A percentile compares a stretch with the other conserved stretches of the same genome.
These are phyloP conservation scores for Tapirus indicus DNA, from an alignment of 2,797 vertebrate species.

Conservation along the genomic window DNA sequence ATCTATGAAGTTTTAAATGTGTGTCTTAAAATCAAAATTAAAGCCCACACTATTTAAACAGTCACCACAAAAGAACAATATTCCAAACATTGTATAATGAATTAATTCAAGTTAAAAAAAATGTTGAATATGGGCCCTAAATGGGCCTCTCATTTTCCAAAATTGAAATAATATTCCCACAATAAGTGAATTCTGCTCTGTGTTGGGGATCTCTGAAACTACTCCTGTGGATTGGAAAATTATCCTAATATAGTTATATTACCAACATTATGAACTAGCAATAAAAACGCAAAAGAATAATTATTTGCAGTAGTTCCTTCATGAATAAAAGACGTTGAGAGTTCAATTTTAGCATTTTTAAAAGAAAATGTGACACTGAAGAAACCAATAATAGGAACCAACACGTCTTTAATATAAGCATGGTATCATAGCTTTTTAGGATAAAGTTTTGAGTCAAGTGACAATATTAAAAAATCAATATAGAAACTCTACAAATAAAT, in stretches of 20 bases:
- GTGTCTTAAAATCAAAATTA: not conserved
- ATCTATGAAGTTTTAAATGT: not conserved
- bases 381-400: not conserved
- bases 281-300: not conserved
- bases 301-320: not conserved
- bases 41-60: constrained; percentile 33
- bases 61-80: not conserved
- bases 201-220: not conserved
- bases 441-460: constrained; percentile 19
- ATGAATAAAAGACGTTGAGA: not conserved
- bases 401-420: not conserved
- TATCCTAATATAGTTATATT: not conserved
- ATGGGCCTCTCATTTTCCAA: not conserved
- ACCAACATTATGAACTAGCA: constrained; percentile 4
- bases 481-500: not conserved
- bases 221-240: not conserved
- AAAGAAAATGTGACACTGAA: not conserved
- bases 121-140: not conserved
- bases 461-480: not conserved
- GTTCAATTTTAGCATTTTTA: not conserved
- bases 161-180: constrained; percentile 32
- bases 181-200: not conserved
- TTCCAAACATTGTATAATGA: not conserved
- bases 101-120: constrained; percentile 22
- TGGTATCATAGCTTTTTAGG: not conserved